These are phyloP conservation scores for Gymnocephalus cernua DNA, from an alignment of 2,113 vertebrate genomes.

Conservation along the genomic window DNA sequence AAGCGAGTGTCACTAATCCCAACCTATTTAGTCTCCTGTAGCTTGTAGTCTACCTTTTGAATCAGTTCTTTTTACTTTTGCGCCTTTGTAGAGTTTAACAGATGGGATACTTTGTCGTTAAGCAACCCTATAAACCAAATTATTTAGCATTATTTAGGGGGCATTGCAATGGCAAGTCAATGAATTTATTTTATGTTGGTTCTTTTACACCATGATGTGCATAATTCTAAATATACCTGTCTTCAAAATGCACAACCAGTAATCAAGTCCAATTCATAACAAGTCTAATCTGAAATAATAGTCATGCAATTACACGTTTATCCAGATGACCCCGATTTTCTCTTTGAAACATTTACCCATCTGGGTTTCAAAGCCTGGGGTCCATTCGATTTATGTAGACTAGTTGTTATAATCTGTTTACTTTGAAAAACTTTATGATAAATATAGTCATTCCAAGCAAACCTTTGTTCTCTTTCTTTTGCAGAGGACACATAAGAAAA, in stretches of 20 bases:
- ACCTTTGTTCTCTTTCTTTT: constrained; percentile 85
- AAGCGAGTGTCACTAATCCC: constrained; percentile 25
- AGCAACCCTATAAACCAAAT: constrained; percentile 20
- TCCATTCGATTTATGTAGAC: constrained; percentile 61
- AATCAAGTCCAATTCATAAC: constrained; percentile 27
- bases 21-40: constrained; percentile 33
- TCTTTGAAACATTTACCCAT: constrained; percentile 50
- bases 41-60: constrained; percentile 12
- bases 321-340: neutral
- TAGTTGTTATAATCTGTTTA: constrained; percentile 69
- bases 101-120: constrained; percentile 28
- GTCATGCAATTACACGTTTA: constrained; percentile 14
- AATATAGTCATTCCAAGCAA: constrained; percentile 85
- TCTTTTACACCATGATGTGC: constrained; percentile 15
- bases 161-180: constrained; percentile 36
- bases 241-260: constrained; percentile 38
- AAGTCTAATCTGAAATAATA: constrained; percentile 20
- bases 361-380: constrained; percentile 50
- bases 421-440: constrained; percentile 60
- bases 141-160: neutral
- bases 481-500: constrained; percentile 86
- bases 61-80: constrained; percentile 34
- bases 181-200: constrained; percentile 34
- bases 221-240: constrained; percentile 12
- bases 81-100: constrained; percentile 24